Evolutionary conservation across 2,888 invertebrate species (phyloP).

Genomic region (Odontocerum albicorne): DNA sequence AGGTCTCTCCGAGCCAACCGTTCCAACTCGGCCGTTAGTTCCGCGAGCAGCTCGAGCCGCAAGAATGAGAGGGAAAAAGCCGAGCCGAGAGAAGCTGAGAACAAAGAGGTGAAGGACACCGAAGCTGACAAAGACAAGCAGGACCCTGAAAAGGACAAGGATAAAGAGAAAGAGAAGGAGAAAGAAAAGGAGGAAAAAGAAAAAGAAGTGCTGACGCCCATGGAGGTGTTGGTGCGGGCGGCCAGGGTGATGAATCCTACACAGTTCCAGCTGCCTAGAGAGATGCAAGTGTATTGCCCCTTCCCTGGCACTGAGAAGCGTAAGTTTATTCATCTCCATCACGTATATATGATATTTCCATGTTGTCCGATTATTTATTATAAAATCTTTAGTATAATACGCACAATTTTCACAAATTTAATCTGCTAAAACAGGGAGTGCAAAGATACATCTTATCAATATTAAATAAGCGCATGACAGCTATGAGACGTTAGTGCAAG

Average conservation of each 20-base stretch:
- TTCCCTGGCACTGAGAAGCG: constrained; percentile 85
- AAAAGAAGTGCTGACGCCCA: constrained; percentile 58
- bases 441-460: too few species aligned
- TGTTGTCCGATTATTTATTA: neutral
- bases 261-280: constrained; percentile 85
- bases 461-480: too few species aligned
- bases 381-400: too few species aligned
- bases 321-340: constrained; percentile 36
- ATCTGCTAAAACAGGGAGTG: too few species aligned
- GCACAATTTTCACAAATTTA: too few species aligned
- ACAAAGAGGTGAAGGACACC: constrained; percentile 38
- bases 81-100: constrained; percentile 19
- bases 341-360: neutral
- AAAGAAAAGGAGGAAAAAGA: constrained; percentile 41
- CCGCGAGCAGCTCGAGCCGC: constrained; percentile 40
- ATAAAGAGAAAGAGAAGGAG: too few species aligned
- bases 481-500: too few species aligned
- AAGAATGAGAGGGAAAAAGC: constrained; percentile 43
- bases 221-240: constrained; percentile 79
- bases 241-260: constrained; percentile 85
- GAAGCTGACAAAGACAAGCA: neutral
- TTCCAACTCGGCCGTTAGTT: constrained; percentile 34
- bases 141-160: constrained; percentile 8
- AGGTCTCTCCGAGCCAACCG: constrained; percentile 30
- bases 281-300: constrained; percentile 72